Conservation (phyloP, 2,888 invertebrate genomes). For the Eucera pruinosa region DNA sequence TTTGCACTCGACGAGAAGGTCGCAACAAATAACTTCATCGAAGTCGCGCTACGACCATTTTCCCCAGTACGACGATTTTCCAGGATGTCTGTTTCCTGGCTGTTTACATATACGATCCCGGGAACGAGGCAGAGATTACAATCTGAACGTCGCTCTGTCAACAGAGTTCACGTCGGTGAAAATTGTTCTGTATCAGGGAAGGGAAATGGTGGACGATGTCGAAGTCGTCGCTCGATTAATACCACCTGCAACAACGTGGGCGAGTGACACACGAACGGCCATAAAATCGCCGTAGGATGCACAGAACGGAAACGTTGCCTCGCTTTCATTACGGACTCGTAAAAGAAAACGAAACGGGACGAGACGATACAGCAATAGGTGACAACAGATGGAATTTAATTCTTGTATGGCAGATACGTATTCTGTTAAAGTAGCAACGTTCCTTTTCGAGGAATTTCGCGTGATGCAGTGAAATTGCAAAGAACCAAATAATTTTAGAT, state of each 20-base stretch:
- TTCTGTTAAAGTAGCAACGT: not conserved
- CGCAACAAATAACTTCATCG: slow-evolving; percentile 54
- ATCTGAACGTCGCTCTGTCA: slow-evolving; percentile 3
- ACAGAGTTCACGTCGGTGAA: not conserved
- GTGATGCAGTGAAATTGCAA: no score
- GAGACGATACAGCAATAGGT: not conserved
- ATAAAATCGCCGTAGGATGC: slow-evolving; percentile 10
- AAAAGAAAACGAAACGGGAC: slow-evolving; percentile 11
- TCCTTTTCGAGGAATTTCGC: not conserved
- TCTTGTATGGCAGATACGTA: not conserved
- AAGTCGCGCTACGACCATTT: slow-evolving; percentile 13
- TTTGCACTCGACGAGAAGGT: slow-evolving; percentile 42
- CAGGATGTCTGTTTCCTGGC: not conserved
- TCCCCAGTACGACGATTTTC: slow-evolving; percentile 1
- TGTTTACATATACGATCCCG: slow-evolving; percentile 5
- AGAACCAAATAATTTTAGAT: not conserved
- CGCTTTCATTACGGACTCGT: slow-evolving; percentile 23
- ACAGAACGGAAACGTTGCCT: not conserved
- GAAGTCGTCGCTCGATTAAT: slow-evolving; percentile 18
- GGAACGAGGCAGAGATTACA: slow-evolving; percentile 16
- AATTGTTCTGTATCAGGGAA: not conserved
- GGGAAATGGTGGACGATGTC: not conserved
- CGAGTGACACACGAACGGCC: not conserved
- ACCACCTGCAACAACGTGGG: not conserved
- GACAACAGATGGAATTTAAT: slow-evolving; percentile 5